Evolutionary conservation across 2,888 invertebrate species (phyloP), one percentile per base, ranked within the genome.

Genomic region (Drosophila macrospina): DNA sequence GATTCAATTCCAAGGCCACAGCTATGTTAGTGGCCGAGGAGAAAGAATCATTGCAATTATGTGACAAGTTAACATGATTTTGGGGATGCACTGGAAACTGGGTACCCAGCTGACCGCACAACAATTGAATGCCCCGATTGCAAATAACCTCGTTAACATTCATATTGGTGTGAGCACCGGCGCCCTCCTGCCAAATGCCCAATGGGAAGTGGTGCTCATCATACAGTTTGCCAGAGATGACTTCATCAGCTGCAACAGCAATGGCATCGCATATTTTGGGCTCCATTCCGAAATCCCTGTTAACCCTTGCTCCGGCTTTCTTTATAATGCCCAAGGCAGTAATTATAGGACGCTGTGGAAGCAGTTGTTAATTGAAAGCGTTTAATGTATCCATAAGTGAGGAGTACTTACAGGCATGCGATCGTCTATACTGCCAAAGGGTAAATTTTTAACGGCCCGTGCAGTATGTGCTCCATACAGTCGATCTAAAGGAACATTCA

Each of bases 111-210:
- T 95, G 93, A 0, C 99, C 98, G 4, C 97, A 97, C 37, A 97
- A 86, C 26, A 97, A 92, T 91, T 98, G 96, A 87, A 97, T 98
- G 0, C 98, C 98, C 37, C 96, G 94, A 93, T 98, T 98, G 26
- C 97, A 94, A 50, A 98, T 74, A 69, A 89, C 96, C 94, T 99
- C 99, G 91, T 99, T 99, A 0, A 98, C 96, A 92, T 99, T 99
- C 99, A 99, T 99, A 92, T 99, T 99, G 47, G 96, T 96, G 93
- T 99, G 99, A 0, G 98, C 98, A 4, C 99, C 99, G 24, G 98
- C 98, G 4, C 99, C 99, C 0, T 99, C 99, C 93, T 99, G 99
- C 99, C 99, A 99, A 88, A 99, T 97, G 69, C 97, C 97, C 41
- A 99, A 93, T 0, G 99, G 99, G 91, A 99, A 99, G 92, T 99